These are phyloP conservation scores for Diadumene lineata DNA, from an alignment of 92 coral and sea anemone genomes.

Conservation along the genomic window DNA sequence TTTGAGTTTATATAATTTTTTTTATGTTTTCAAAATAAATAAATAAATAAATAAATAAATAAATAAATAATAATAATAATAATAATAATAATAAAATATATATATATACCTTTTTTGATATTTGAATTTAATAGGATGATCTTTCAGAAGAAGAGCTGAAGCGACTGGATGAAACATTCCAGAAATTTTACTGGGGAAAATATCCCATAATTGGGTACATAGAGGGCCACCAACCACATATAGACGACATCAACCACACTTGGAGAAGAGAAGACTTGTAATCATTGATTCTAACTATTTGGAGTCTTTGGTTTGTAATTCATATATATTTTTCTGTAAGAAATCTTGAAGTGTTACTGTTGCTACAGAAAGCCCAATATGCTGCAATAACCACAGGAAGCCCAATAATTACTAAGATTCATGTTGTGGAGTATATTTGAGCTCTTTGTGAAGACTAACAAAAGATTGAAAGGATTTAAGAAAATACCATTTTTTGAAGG, in stretches of 20 bases:
- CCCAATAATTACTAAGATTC: no score
- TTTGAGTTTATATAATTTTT: background rate
- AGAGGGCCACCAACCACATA: conserved; percentile 53
- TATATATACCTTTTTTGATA: no score
- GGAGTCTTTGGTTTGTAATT: background rate
- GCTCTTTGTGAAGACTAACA: no score
- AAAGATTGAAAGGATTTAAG: no score
- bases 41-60: no score
- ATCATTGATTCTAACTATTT: background rate
- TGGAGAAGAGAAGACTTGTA: conserved; percentile 37
- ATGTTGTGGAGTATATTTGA: no score
- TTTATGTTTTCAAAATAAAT: background rate
- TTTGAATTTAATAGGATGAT: conserved; percentile 45
- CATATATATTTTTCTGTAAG: no score
- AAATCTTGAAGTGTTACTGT: no score
- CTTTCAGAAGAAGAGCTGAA: conserved; percentile 45
- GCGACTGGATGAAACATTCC: conserved; percentile 47
- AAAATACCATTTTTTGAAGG: background rate
- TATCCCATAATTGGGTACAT: conserved; percentile 64
- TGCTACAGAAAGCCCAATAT: no score
- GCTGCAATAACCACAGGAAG: no score
- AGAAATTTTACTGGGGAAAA: conserved; percentile 62
- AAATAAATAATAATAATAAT: no score
- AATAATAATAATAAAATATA: no score
- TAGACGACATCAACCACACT: conserved; percentile 44